Evolutionary conservation across 2,113 vertebrate species (phyloP), one percentile per base, ranked within the genome.

Genomic region (Scartelaos histophorus): DNA sequence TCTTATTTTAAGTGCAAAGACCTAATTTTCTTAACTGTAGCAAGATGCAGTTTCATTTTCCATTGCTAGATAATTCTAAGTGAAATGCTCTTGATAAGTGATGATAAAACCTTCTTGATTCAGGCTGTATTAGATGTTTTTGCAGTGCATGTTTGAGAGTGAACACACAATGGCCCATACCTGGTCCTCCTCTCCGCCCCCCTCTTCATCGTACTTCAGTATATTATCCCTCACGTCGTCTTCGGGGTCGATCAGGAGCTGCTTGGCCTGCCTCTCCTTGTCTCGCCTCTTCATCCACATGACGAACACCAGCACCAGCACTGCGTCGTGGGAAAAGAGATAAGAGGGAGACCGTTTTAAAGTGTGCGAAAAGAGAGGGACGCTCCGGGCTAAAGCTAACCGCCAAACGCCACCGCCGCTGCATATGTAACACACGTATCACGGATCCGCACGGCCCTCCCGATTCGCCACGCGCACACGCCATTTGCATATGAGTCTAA

Each of bases 251-350:
- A 99, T 99, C 80, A 99, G 89, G 73, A 99, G 95, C 85, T 99
- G 97, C 90, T 99, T 99, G 85, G 97, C 97, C 82, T 98, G 97
- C 2, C 97, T 94, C 54, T 98, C 97, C 57, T 98, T 98, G 82
- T 99, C 97, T 53, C 97, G 93, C 58, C 97, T 95, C 79, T 98
- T 99, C 96, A 98, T 96, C 97, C 97, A 99, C 49, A 98, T 96
- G 85, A 98, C 97, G 10, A 98, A 97, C 92, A 98, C 93, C 84
- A 99, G 90, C 79, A 99, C 97, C 53, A 98, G 76, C 85, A 98
- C 97, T 99, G 79, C 35, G 65, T 25, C 17, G 43, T 5, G 16
- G 78, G 43, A 71, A 66, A 29, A 62, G 34, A 56, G 29, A 71
- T 6, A 24, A 73, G 65, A 49, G 64, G 64, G 38, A 56, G 0